Conservation (phyloP, 2,888 invertebrate species). For the Salticus scenicus region DNA sequence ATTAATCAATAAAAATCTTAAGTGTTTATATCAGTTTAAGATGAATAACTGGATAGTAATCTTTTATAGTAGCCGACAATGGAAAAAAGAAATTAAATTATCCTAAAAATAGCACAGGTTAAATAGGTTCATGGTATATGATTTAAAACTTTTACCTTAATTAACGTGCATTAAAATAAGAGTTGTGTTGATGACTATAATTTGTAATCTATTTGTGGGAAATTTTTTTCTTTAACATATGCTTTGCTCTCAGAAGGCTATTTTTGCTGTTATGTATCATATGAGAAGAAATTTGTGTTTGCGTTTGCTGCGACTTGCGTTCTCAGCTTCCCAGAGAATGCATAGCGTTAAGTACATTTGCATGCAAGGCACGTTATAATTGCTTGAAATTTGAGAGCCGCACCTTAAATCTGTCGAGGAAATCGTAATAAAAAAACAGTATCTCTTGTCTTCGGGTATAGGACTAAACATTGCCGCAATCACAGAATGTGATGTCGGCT, state of each 20-base stretch:
- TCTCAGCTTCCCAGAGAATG: neutral
- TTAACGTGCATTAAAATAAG: constrained; percentile 4
- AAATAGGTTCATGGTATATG: constrained; percentile 8
- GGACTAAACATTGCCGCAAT: neutral
- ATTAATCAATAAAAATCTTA: too few species aligned
- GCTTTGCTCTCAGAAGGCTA: neutral
- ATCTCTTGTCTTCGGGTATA: neutral
- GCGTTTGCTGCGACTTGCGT: neutral
- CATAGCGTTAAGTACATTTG: neutral
- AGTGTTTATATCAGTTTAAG: too few species aligned
- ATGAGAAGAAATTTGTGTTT: constrained; percentile 10
- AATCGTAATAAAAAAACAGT: neutral
- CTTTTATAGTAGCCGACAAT: neutral
- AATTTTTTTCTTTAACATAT: neutral
- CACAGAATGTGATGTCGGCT: neutral
- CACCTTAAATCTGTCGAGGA: constrained; percentile 20
- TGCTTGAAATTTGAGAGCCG: constrained; percentile 7
- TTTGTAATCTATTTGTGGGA: constrained; percentile 25
- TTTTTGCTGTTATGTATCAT: constrained; percentile 2
- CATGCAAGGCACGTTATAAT: constrained; percentile 24
- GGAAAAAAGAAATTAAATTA: neutral
- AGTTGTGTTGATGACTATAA: constrained; percentile 13
- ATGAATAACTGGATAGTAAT: too few species aligned
- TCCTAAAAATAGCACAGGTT: constrained; percentile 11
- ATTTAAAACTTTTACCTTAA: neutral